Percentiles rank a stretch among this genome's conserved stretches.
These are phyloP conservation scores for Scaptomyza parva DNA, from an alignment of 2,888 invertebrate genomes.

Conservation along the genomic window DNA sequence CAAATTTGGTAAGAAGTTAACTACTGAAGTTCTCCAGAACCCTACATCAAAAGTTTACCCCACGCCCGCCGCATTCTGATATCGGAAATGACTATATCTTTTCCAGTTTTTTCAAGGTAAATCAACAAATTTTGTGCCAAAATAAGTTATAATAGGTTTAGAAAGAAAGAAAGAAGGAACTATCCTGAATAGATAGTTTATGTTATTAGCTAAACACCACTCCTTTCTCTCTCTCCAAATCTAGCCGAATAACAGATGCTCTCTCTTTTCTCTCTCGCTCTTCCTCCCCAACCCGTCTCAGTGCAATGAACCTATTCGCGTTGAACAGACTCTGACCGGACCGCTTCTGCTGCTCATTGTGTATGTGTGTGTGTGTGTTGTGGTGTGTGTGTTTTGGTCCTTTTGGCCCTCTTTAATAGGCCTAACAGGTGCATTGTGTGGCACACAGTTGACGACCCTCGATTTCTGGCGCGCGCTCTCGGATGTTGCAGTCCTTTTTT, in stretches of 20 bases:
- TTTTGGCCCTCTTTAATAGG: conserved; percentile 47
- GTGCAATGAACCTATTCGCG: conserved; percentile 26
- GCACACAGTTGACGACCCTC: conserved; percentile 22
- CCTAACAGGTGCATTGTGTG: conserved; percentile 57
- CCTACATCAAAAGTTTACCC: too few species aligned
- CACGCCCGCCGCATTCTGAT: too few species aligned
- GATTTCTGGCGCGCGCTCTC: conserved; percentile 14
- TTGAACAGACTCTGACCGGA: conserved; percentile 5
- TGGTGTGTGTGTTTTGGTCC: conserved; percentile 12
- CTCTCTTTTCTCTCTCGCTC: background rate
- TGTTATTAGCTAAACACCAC: background rate
- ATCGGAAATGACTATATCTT: too few species aligned
- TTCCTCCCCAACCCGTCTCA: background rate
- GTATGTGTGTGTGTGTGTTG: background rate
- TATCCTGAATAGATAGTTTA: background rate
- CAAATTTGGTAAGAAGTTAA: too few species aligned
- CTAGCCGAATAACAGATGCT: conserved; percentile 14
- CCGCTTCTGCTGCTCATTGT: conserved; percentile 2
- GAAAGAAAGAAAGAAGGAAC: too few species aligned
- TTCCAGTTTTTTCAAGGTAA: too few species aligned
- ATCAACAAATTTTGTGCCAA: too few species aligned
- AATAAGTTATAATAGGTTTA: too few species aligned
- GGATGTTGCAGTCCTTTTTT: conserved; percentile 56
- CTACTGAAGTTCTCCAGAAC: too few species aligned
- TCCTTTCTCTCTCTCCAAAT: background rate